Conservation (phyloP, 2,888 invertebrate genomes). For the Hirtodrosophila histrioides region DNA sequence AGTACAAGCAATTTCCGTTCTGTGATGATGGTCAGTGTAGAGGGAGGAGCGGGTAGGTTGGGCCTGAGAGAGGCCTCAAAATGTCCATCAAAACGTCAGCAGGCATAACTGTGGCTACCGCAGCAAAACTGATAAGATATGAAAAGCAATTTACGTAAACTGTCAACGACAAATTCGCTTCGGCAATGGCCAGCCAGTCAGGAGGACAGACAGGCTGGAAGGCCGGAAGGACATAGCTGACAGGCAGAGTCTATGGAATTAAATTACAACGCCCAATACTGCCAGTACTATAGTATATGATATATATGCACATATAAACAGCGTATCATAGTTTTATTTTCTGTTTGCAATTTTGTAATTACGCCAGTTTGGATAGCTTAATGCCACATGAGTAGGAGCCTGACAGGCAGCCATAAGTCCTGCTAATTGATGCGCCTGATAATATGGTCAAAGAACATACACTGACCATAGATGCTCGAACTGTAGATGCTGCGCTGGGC, state of each 20-base stretch:
- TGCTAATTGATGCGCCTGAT: constrained; percentile 51
- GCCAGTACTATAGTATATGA: background rate
- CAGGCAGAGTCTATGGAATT: constrained; percentile 34
- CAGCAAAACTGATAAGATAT: constrained; percentile 63
- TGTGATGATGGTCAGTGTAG: constrained; percentile 24
- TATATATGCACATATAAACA: constrained; percentile 20
- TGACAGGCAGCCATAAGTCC: background rate
- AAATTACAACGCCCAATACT: constrained; percentile 28
- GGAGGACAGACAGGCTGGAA: background rate
- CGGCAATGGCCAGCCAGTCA: constrained; percentile 12
- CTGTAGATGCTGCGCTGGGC: constrained; percentile 17
- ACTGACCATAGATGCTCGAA: constrained; percentile 50
- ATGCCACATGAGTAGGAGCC: constrained; percentile 1
- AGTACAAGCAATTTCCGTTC: constrained; percentile 65
- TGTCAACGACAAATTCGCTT: constrained; percentile 72
- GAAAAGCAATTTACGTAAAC: constrained; percentile 77
- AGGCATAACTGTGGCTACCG: constrained; percentile 55
- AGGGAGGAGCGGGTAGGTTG: background rate
- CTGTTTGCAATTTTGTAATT: constrained; percentile 28
- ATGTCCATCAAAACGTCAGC: constrained; percentile 71
- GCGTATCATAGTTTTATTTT: constrained; percentile 14
- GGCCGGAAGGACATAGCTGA: background rate
- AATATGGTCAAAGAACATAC: constrained; percentile 62
- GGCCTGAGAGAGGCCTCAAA: constrained; percentile 50
- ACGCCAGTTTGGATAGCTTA: constrained; percentile 16